phyloP scores from a whole-genome alignment of 2,113 vertebrate genomes.

The Tinamus guttatus region DNA sequence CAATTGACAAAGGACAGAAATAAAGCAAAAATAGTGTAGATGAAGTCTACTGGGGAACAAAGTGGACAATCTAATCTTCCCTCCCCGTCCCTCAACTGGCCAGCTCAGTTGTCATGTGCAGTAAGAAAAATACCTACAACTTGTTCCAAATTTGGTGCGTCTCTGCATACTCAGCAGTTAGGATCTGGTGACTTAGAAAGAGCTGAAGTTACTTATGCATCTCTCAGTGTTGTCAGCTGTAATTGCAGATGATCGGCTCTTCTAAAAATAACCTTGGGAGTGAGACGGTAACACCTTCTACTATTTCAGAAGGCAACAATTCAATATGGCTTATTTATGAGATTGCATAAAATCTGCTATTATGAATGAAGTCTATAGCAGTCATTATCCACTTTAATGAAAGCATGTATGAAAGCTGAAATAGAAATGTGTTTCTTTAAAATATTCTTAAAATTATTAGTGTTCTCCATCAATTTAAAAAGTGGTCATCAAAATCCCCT shows the following conservation, averaged over 20 bases:
- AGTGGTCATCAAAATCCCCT: not conserved
- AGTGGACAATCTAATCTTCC: not conserved
- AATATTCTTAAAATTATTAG: not conserved
- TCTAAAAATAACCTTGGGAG: not conserved
- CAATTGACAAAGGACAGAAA: not conserved
- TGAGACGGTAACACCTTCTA: not conserved
- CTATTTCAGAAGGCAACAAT: conserved; percentile 1
- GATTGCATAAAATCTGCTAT: not conserved
- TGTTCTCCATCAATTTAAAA: not conserved
- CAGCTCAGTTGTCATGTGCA: not conserved
- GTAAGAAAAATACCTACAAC: not conserved
- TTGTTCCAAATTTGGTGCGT: not conserved
- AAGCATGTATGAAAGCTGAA: not conserved
- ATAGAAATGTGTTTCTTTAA: not conserved
- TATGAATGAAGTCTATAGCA: not conserved
- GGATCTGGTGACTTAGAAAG: not conserved
- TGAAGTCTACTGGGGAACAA: not conserved
- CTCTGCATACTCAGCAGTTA: not conserved
- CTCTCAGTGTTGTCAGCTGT: not conserved
- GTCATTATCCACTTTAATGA: not conserved
- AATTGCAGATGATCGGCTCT: not conserved
- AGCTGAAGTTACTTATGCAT: not conserved
- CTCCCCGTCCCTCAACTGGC: not conserved
- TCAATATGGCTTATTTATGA: not conserved
- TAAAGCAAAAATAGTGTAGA: not conserved